phyloP scores from a whole-genome alignment of 2,888 invertebrate species.

The Laspeyria flexula region DNA sequence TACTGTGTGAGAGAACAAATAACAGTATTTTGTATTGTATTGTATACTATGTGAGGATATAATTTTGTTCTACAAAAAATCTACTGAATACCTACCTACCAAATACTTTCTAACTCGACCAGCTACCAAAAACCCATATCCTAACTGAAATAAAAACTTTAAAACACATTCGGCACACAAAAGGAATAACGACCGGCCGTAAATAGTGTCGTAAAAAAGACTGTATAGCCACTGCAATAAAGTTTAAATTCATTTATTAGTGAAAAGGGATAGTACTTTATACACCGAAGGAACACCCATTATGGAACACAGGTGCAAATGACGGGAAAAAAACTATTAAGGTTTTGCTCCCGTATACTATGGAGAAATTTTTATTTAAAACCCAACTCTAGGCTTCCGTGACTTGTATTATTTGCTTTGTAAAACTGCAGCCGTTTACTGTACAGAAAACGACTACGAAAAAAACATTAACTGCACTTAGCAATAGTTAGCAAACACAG shows the following conservation, averaged over 20 bases:
- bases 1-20: too few species aligned
- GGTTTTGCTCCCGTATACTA: constrained; percentile 4
- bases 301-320: constrained; percentile 24
- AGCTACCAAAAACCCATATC: background rate
- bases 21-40: too few species aligned
- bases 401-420: too few species aligned
- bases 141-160: background rate
- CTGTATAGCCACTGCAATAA: background rate
- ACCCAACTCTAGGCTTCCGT: background rate
- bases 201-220: background rate
- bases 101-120: background rate
- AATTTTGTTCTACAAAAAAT: too few species aligned
- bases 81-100: too few species aligned
- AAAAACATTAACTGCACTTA: too few species aligned
- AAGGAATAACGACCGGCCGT: background rate
- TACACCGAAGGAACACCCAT: constrained; percentile 17
- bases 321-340: constrained; percentile 16
- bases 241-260: background rate
- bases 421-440: too few species aligned
- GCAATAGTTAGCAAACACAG: too few species aligned
- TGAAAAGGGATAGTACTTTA: constrained; percentile 7
- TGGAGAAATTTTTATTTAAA: constrained; percentile 1
- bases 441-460: too few species aligned
- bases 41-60: too few species aligned
- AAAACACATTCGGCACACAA: background rate